Conservation (phyloP, 2,888 invertebrate genomes). For the Acrobeloides nanus region DNA sequence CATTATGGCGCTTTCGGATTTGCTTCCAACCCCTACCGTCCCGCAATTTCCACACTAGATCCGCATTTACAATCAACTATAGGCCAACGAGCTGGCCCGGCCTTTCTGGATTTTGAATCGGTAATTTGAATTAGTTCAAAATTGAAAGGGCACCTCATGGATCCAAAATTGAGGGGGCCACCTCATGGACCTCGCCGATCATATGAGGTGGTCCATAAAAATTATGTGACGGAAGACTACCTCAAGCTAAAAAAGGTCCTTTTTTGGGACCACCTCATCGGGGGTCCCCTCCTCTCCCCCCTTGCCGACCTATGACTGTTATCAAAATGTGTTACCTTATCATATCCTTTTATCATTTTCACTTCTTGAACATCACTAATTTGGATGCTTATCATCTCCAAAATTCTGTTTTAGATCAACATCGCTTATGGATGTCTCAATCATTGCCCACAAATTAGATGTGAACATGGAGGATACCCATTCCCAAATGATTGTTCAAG, state of each 20-base stretch:
- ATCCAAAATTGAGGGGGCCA: too few species aligned
- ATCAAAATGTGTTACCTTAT: too few species aligned
- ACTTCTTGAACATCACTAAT: not conserved
- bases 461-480: constrained; percentile 39
- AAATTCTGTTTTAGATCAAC: constrained; percentile 44
- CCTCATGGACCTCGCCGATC: too few species aligned
- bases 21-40: constrained; percentile 43
- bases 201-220: too few species aligned
- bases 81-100: constrained; percentile 49
- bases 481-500: constrained; percentile 47
- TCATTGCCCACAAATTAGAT: constrained; percentile 25
- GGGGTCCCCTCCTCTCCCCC: too few species aligned
- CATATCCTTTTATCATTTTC: not conserved
- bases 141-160: too few species aligned
- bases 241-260: too few species aligned
- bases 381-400: constrained; percentile 3
- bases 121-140: constrained; percentile 23
- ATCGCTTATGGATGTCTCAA: constrained; percentile 40
- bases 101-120: constrained; percentile 49
- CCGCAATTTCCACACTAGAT: constrained; percentile 46
- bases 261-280: too few species aligned
- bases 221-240: too few species aligned
- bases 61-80: constrained; percentile 39
- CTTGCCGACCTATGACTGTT: too few species aligned
- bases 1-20: constrained; percentile 52